A percentile compares a stretch with the other conserved stretches of the same genome.
phyloP scores from a whole-genome alignment of 1,140 invertebrate genomes.

The Hirudo medicinalis region DNA sequence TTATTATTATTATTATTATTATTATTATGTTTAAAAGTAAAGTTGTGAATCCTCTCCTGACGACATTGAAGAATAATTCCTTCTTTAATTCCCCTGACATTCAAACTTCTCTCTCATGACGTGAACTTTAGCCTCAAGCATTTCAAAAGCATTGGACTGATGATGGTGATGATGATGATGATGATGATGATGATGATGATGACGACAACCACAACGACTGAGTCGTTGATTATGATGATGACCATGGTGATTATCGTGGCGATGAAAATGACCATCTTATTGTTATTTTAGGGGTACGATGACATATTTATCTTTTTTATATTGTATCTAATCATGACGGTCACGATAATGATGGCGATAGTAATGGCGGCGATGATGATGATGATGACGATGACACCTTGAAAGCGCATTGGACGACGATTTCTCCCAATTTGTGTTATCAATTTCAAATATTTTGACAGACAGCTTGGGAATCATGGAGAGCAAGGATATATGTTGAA shows the following conservation, averaged over 20 bases:
- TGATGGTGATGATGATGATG: not conserved
- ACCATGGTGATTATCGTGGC: not conserved
- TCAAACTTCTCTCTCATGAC: too few relatives aligned
- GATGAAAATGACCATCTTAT: not conserved
- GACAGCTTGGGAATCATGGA: too few relatives aligned
- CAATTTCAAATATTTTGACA: too few relatives aligned
- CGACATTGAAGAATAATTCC: too few relatives aligned
- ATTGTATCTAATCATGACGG: not conserved
- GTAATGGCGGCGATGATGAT: not conserved
- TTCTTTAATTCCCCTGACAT: too few relatives aligned
- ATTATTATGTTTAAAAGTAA: too few relatives aligned
- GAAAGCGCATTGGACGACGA: not conserved
- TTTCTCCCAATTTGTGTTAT: too few relatives aligned
- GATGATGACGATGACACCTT: not conserved
- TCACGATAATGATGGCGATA: not conserved
- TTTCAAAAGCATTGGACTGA: not conserved
- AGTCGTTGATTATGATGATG: not conserved
- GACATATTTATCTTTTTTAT: not conserved
- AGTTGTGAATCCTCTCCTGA: too few relatives aligned
- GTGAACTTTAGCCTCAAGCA: not conserved
- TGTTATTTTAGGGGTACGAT: not conserved
- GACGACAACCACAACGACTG: not conserved
- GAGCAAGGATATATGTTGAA: too few relatives aligned
- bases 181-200: slow-evolving; percentile 9
- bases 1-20: too few relatives aligned